Evolutionary conservation across 2,888 invertebrate genomes (phyloP).

Genomic region (Caenorhabditis sp.): DNA sequence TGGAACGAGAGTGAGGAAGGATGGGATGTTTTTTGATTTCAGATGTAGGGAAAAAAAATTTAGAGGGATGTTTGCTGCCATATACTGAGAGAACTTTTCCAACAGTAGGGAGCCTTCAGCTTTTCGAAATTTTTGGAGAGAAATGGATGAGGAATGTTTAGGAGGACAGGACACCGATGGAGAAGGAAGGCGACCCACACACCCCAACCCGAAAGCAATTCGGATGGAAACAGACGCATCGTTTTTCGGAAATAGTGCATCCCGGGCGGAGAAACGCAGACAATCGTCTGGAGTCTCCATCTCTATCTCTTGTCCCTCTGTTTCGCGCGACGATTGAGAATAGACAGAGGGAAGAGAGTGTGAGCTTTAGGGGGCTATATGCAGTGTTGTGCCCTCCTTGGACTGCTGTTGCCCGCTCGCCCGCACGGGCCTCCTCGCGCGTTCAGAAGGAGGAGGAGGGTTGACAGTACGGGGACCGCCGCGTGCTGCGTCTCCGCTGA

Average conservation of each 20-base stretch:
- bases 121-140: slow-evolving; percentile 17
- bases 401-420: slow-evolving; percentile 48
- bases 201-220: slow-evolving; percentile 42
- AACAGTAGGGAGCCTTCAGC: background rate
- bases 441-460: slow-evolving; percentile 26
- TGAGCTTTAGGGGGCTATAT: slow-evolving; percentile 16
- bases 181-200: slow-evolving; percentile 41
- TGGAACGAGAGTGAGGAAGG: background rate
- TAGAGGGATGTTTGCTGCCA: too few relatives aligned
- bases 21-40: background rate
- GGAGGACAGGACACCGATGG: slow-evolving; percentile 56
- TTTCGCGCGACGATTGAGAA: slow-evolving; percentile 6
- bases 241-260: background rate
- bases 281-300: slow-evolving; percentile 11
- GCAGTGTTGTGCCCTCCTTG: slow-evolving; percentile 57
- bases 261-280: slow-evolving; percentile 38
- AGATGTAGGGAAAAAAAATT: too few relatives aligned
- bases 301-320: slow-evolving; percentile 10
- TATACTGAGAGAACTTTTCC: too few relatives aligned
- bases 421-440: slow-evolving; percentile 26
- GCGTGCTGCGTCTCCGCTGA: slow-evolving; percentile 46
- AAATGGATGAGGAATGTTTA: slow-evolving; percentile 35
- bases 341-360: slow-evolving; percentile 11
- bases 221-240: slow-evolving; percentile 33
- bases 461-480: slow-evolving; percentile 49